These are phyloP conservation scores for Thamnaconus septentrionalis DNA, from an alignment of 2,113 vertebrate genomes.

Conservation along the genomic window DNA sequence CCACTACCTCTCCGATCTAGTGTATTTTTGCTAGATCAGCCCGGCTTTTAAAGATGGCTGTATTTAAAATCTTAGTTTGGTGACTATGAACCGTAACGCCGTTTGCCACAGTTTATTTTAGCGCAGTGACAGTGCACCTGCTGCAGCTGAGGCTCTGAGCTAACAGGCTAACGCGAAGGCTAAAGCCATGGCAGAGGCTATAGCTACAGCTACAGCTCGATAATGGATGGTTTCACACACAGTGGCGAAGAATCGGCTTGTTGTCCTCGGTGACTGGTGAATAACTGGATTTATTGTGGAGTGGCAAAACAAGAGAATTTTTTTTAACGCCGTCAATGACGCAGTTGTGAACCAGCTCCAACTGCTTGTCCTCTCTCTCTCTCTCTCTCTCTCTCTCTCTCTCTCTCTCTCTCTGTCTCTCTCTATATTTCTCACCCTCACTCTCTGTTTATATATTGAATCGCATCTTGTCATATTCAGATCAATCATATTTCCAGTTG, in stretches of 20 bases:
- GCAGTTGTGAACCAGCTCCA: conserved; percentile 43
- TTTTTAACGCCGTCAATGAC: conserved; percentile 49
- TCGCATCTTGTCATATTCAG: background rate
- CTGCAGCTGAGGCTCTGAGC: conserved; percentile 46
- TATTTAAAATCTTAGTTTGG: background rate
- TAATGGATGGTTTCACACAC: conserved; percentile 1
- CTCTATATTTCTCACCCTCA: no score
- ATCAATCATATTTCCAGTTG: background rate
- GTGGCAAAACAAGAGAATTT: conserved; percentile 5
- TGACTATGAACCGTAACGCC: background rate
- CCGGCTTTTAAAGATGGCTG: background rate
- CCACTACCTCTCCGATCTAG: conserved; percentile 36
- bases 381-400: no score
- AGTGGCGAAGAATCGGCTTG: background rate
- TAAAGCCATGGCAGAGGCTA: conserved; percentile 37
- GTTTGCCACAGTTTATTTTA: background rate
- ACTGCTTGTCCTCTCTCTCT: conserved; percentile 13
- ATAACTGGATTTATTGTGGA: background rate
- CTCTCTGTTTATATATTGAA: background rate
- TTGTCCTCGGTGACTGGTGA: no score
- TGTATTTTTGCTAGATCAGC: background rate
- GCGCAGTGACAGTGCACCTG: conserved; percentile 58
- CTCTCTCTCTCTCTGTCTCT: no score
- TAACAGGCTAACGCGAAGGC: conserved; percentile 59
- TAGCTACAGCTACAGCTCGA: conserved; percentile 36